Percentiles rank a stretch among this genome's conserved stretches.
Evolutionary conservation across 2,888 invertebrate species (phyloP).

Genomic region (Conistra vaccinii): DNA sequence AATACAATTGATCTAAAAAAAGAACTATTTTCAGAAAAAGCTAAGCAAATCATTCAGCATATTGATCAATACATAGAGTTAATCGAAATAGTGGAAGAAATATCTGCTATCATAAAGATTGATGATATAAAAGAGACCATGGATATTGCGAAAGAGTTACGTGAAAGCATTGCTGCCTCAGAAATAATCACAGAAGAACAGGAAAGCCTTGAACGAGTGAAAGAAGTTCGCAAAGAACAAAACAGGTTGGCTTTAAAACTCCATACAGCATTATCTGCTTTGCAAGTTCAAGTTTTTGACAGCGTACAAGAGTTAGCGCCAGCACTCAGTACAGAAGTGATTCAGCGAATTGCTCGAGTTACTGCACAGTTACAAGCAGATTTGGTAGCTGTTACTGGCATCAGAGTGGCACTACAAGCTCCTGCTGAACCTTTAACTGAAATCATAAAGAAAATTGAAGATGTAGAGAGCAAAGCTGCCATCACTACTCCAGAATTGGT

Average conservation of each 20-base stretch:
- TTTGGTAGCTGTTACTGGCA: conserved; percentile 74
- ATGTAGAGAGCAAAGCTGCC: conserved; percentile 17
- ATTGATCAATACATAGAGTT: conserved; percentile 83
- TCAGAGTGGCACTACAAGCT: conserved; percentile 69
- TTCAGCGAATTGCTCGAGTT: conserved; percentile 74
- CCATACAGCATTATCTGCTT: conserved; percentile 73
- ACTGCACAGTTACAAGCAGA: conserved; percentile 79
- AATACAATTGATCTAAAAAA: not conserved
- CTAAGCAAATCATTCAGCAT: conserved; percentile 73
- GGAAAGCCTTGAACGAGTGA: conserved; percentile 40
- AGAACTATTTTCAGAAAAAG: conserved; percentile 74
- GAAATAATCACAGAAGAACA: conserved; percentile 58
- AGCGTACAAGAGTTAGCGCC: conserved; percentile 73
- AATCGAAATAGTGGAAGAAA: conserved; percentile 82
- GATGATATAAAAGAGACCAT: conserved; percentile 77
- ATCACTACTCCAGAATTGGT: conserved; percentile 32
- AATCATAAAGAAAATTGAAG: conserved; percentile 32
- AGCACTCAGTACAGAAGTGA: conserved; percentile 67
- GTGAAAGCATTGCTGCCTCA: conserved; percentile 69
- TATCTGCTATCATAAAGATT: conserved; percentile 76
- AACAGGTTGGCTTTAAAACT: conserved; percentile 74
- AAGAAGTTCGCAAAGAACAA: conserved; percentile 64
- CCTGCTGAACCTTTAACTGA: conserved; percentile 56
- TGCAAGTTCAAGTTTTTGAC: conserved; percentile 77
- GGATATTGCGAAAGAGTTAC: conserved; percentile 77